Conservation (phyloP, 2,113 vertebrate genomes). For the Phylloscopus trochiloides region DNA sequence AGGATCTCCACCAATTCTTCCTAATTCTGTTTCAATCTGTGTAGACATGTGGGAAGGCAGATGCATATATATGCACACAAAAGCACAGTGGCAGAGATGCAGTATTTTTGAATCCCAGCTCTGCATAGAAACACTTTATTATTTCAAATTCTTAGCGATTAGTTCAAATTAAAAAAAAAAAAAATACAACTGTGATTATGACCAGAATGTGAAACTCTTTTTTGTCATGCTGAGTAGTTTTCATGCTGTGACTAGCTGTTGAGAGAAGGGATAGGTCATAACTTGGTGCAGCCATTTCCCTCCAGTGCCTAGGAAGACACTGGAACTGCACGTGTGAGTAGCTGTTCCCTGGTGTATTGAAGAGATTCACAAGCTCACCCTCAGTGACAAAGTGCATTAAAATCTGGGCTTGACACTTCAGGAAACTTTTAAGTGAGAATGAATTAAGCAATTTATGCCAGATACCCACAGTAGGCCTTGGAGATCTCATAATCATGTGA, state of each 20-base stretch:
- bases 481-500: background rate
- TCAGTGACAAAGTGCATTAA: background rate
- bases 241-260: background rate
- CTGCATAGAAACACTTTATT: background rate
- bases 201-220: background rate
- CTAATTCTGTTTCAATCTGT: background rate
- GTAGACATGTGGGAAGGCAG: background rate
- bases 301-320: background rate
- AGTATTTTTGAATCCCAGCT: background rate
- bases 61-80: background rate
- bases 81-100: background rate
- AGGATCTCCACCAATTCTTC: background rate
- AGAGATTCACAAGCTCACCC: background rate
- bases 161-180: background rate
- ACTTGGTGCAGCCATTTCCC: background rate
- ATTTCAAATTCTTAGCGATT: background rate
- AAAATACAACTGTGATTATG: background rate
- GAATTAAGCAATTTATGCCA: constrained; percentile 4
- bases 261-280: background rate
- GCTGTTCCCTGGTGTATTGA: background rate
- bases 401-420: background rate
- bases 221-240: background rate
- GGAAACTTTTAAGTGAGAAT: background rate
- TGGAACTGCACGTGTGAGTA: background rate
- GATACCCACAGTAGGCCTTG: background rate